Evolutionary conservation across 2,797 vertebrate species (phyloP).

Genomic region (Leuciscus waleckii): DNA sequence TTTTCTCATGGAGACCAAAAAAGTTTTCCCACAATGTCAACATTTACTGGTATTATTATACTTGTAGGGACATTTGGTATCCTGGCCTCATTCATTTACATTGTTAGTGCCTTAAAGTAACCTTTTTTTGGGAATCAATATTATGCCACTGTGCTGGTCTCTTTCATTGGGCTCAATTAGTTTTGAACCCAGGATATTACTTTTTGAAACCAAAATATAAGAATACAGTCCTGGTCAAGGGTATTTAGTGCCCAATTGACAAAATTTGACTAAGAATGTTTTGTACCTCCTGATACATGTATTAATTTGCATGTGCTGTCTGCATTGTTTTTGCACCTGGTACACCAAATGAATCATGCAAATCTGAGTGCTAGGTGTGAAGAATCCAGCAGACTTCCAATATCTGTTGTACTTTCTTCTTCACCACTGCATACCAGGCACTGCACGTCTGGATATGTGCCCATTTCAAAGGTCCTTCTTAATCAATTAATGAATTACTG

Average conservation of each 20-base stretch:
- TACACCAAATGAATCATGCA: not conserved
- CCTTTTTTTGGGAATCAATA: not conserved
- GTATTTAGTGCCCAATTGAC: not conserved
- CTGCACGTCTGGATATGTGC: not conserved
- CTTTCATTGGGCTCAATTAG: not conserved
- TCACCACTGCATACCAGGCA: not conserved
- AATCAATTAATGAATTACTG: not conserved
- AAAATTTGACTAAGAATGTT: not conserved
- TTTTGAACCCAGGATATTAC: not conserved
- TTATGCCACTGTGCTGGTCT: not conserved
- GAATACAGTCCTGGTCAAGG: not conserved
- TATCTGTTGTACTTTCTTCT: not conserved
- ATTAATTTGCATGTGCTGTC: conserved; percentile 10
- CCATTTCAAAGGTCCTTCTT: not conserved
- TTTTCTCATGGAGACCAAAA: not conserved
- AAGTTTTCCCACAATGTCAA: no score
- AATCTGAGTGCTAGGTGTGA: not conserved
- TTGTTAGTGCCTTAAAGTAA: not conserved
- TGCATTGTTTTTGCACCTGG: conserved; percentile 29
- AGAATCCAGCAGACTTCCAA: not conserved
- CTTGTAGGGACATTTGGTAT: no score
- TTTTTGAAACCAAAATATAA: not conserved
- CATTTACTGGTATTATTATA: no score
- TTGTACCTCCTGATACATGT: not conserved
- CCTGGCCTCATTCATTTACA: no score